Percentiles rank a stretch among this genome's conserved stretches.
Conservation (phyloP, 30 jellyfish, hydroid and myxozoan genomes). For the Clytia hemisphaerica region DNA sequence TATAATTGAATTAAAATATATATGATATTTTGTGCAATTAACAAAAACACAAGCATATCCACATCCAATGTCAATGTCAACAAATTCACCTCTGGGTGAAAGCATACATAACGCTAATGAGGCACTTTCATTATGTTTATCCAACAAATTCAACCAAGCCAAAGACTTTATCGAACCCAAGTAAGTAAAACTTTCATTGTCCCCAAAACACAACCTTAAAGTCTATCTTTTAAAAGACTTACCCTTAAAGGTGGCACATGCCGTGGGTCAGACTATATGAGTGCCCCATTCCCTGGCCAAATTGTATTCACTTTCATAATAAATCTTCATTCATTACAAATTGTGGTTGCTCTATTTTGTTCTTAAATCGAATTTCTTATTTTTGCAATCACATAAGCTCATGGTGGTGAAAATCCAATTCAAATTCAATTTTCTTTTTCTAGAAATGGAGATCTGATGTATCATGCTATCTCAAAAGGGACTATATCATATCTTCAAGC, state of each 20-base stretch:
- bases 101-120: slow-evolving; percentile 47
- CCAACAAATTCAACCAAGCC: slow-evolving; percentile 75
- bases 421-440: not conserved
- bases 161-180: slow-evolving; percentile 50
- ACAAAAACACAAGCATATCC: not conserved
- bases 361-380: no score
- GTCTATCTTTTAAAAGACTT: no score
- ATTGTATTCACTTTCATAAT: not conserved
- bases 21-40: no score
- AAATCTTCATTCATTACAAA: not conserved
- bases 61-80: not conserved
- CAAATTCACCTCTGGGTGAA: slow-evolving; percentile 14
- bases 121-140: slow-evolving; percentile 69
- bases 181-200: slow-evolving; percentile 29
- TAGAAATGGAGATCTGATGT: slow-evolving; percentile 57
- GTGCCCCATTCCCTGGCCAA: no score
- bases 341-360: not conserved
- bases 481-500: slow-evolving; percentile 92
- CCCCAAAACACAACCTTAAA: no score
- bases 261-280: no score
- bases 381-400: no score
- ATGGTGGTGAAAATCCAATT: not conserved
- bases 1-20: no score
- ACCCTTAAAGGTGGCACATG: no score
- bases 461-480: slow-evolving; percentile 75